These are phyloP conservation scores for Petaurus breviceps DNA, from an alignment of 2,113 vertebrate species.

Conservation along the genomic window DNA sequence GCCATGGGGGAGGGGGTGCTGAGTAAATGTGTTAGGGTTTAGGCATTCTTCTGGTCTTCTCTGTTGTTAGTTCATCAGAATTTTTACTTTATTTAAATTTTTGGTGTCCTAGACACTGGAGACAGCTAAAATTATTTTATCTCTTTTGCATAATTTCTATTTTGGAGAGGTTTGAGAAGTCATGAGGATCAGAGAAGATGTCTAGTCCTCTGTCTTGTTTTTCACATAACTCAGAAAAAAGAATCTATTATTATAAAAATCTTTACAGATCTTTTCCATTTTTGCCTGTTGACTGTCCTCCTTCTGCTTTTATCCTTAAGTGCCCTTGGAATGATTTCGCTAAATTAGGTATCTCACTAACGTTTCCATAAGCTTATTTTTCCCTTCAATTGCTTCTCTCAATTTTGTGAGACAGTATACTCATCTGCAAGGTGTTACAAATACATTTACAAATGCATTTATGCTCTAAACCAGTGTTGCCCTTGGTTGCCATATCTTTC, in stretches of 20 bases:
- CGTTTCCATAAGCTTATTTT: not conserved
- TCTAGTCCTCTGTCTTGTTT: no score
- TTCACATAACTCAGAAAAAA: no score
- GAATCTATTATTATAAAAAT: not conserved
- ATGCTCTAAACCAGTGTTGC: not conserved
- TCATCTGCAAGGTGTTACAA: not conserved
- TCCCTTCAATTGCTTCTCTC: not conserved
- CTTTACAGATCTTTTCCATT: not conserved
- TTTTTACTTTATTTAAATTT: not conserved
- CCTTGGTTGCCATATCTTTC: not conserved
- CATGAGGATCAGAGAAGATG: no score
- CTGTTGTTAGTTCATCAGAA: not conserved
- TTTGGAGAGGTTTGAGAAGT: no score
- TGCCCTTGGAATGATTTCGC: not conserved
- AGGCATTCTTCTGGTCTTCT: not conserved
- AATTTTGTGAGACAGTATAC: not conserved
- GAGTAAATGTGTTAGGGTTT: not conserved
- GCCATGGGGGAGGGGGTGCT: not conserved
- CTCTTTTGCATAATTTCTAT: not conserved
- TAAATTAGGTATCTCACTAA: not conserved
- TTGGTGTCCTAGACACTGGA: not conserved
- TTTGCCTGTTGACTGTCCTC: not conserved
- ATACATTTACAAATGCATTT: not conserved
- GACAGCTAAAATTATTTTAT: not conserved
- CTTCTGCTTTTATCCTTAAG: not conserved